phyloP scores from a whole-genome alignment of 2,888 invertebrate genomes.

The Agrochola lychnidis region DNA sequence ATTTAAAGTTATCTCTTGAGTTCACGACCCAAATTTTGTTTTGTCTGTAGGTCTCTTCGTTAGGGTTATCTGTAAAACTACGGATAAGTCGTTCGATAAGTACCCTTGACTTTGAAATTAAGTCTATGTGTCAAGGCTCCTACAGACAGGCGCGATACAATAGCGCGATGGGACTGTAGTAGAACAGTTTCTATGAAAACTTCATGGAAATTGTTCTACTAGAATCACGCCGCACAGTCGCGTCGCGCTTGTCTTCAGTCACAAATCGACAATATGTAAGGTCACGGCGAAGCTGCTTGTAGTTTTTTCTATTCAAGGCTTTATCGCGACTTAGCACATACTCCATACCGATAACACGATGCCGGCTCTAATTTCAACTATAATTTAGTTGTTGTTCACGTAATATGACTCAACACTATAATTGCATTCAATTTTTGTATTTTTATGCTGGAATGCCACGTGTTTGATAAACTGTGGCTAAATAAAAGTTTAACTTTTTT shows the following conservation, averaged over 20 bases:
- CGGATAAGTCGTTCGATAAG: neutral
- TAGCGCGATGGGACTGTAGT: no score
- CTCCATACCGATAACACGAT: neutral
- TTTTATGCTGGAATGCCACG: neutral
- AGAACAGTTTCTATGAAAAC: no score
- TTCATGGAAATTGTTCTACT: no score
- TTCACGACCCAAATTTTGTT: neutral
- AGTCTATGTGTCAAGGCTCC: neutral
- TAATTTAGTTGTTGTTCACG: neutral
- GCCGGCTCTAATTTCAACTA: neutral
- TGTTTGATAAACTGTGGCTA: neutral
- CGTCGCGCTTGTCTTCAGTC: no score
- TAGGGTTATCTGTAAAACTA: neutral
- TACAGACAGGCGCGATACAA: no score
- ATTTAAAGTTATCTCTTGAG: neutral
- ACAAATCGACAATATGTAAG: neutral
- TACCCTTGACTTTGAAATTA: neutral
- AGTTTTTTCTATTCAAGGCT: conserved; percentile 5
- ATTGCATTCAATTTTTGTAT: neutral
- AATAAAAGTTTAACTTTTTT: neutral
- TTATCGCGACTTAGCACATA: neutral
- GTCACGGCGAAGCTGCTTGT: neutral
- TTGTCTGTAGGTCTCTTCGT: neutral
- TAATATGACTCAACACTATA: neutral
- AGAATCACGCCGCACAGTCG: no score